phyloP scores from a whole-genome alignment of 64 coral and sea anemone genomes.

The Astreopora myriophthalma region DNA sequence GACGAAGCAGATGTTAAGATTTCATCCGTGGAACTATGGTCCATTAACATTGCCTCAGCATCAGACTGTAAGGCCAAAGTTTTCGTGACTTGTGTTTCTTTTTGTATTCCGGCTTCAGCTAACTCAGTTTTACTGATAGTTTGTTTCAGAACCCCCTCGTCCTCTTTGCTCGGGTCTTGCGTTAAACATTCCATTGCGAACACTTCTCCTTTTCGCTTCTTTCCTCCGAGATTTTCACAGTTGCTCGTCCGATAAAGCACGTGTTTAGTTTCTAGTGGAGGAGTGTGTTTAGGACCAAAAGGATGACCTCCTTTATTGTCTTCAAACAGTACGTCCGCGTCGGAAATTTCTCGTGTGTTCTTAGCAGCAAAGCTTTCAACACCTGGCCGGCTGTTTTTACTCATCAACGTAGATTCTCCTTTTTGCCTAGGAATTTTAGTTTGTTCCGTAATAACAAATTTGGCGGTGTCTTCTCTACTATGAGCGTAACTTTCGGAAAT shows the following conservation, averaged over 20 bases:
- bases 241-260: background rate
- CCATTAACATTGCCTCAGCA: background rate
- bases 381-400: conserved; percentile 12
- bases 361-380: background rate
- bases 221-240: background rate
- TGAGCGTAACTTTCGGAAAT: background rate
- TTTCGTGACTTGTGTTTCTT: background rate
- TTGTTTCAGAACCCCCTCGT: background rate
- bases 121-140: background rate
- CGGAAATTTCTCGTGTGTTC: background rate
- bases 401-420: background rate
- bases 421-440: background rate
- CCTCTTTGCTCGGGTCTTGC: background rate
- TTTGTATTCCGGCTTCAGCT: background rate
- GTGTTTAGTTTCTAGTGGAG: background rate
- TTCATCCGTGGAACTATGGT: background rate
- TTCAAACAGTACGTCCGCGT: conserved; percentile 3
- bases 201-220: conserved; percentile 14
- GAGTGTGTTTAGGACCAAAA: conserved; percentile 14
- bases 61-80: background rate
- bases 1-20: background rate
- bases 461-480: background rate
- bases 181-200: background rate
- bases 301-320: background rate
- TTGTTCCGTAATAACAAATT: background rate